Conservation (phyloP, 2,888 invertebrate species). For the Leptopterna dolabrata region DNA sequence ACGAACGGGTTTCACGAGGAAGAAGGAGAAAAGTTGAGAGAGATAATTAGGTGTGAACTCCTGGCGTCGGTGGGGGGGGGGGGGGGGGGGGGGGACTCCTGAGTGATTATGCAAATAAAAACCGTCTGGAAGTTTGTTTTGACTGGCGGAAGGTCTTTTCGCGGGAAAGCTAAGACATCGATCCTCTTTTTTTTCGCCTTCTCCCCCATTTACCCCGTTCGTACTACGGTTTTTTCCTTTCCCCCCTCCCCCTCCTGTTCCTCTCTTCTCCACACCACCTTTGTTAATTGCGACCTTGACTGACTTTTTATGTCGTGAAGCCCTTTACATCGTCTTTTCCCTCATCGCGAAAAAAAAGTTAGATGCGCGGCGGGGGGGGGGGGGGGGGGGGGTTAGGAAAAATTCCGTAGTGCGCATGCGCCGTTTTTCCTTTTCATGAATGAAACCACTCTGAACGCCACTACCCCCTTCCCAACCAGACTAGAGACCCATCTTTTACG, state of each 20-base stretch:
- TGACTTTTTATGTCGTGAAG: slow-evolving; percentile 59
- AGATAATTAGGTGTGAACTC: slow-evolving; percentile 52
- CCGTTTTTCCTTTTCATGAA: not conserved
- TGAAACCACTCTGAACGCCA: not conserved
- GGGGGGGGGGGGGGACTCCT: not conserved
- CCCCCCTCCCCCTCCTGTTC: not conserved
- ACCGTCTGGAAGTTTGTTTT: slow-evolving; percentile 54
- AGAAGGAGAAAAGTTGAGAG: slow-evolving; percentile 19
- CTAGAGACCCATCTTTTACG: slow-evolving; percentile 5
- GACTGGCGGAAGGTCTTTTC: slow-evolving; percentile 39
- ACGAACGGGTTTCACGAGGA: not conserved
- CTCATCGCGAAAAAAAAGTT: not conserved
- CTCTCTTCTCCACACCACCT: not conserved
- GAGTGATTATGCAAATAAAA: slow-evolving; percentile 55
- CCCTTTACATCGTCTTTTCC: not conserved
- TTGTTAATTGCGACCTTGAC: slow-evolving; percentile 62
- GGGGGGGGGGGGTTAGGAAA: not conserved
- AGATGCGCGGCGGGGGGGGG: not conserved
- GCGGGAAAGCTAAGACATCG: slow-evolving; percentile 42
- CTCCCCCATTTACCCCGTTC: not conserved
- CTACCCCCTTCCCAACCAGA: not conserved
- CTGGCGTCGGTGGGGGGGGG: slow-evolving; percentile 4
- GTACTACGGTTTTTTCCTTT: slow-evolving; percentile 40
- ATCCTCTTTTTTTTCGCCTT: slow-evolving; percentile 2
- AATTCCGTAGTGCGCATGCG: slow-evolving; percentile 11